phyloP scores from a whole-genome alignment of 2,888 invertebrate genomes.

The Labia minor region DNA sequence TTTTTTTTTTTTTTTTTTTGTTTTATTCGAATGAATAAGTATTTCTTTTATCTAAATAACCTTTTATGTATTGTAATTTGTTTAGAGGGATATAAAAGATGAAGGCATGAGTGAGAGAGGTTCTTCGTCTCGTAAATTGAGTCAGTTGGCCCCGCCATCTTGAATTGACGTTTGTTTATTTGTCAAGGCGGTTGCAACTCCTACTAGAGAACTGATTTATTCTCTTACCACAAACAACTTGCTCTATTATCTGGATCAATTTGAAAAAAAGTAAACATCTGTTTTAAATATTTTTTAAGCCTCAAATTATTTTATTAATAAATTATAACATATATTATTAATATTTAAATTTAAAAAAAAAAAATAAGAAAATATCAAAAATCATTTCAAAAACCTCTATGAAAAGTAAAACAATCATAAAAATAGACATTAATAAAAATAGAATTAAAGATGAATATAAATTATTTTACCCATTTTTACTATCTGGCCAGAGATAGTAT shows the following conservation, averaged over 20 bases:
- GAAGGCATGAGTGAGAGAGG: background rate
- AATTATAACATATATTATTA: too few species aligned
- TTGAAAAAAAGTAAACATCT: background rate
- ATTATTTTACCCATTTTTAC: too few species aligned
- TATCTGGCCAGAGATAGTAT: too few species aligned
- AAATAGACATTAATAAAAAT: too few species aligned
- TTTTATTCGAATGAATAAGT: background rate
- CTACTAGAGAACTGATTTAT: background rate
- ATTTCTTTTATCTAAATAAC: background rate
- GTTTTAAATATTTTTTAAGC: background rate
- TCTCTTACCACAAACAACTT: background rate
- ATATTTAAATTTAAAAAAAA: too few species aligned
- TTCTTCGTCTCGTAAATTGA: background rate
- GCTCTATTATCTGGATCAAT: background rate
- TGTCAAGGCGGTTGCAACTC: background rate
- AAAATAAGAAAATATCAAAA: too few species aligned
- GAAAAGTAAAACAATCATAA: too few species aligned
- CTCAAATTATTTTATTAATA: too few species aligned
- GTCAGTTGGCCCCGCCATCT: conserved; percentile 1
- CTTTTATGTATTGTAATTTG: conserved; percentile 8
- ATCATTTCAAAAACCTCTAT: too few species aligned
- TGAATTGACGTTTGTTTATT: conserved; percentile 8
- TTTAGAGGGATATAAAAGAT: background rate
- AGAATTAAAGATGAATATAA: too few species aligned
- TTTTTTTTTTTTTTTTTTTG: too few species aligned